Conservation (phyloP, 2,888 invertebrate genomes). For the Iselma pallidipennis region DNA sequence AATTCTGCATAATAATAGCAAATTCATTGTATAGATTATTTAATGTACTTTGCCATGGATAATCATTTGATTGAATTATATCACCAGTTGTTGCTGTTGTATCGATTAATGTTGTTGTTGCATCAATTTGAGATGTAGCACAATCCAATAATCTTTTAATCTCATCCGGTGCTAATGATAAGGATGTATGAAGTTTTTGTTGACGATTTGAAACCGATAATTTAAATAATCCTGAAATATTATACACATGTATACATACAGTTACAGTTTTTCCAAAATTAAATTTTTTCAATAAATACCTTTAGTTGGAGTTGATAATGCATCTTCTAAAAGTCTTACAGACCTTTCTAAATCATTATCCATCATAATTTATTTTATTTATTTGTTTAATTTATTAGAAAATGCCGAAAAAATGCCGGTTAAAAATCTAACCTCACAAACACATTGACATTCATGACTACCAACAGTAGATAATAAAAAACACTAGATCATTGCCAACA, state of each 20-base stretch:
- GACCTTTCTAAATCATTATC: conserved; percentile 52
- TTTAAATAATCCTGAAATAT: conserved; percentile 4
- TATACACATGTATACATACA: no score
- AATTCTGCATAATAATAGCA: conserved; percentile 50
- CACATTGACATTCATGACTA: no score
- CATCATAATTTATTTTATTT: conserved; percentile 35
- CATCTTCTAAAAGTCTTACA: conserved; percentile 50
- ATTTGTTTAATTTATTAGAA: background rate
- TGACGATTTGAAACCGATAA: background rate
- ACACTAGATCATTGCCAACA: no score
- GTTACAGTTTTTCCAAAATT: no score
- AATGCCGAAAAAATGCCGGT: background rate
- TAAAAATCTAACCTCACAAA: background rate
- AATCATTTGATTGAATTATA: conserved; percentile 41
- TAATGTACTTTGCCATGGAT: conserved; percentile 49
- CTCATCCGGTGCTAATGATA: conserved; percentile 27
- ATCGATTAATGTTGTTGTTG: conserved; percentile 6
- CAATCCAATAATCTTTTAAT: conserved; percentile 27
- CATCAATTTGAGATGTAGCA: background rate
- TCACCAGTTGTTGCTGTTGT: conserved; percentile 37
- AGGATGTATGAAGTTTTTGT: background rate
- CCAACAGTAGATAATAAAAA: no score
- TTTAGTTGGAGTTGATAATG: conserved; percentile 42
- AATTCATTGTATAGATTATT: conserved; percentile 52
- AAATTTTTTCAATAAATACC: conserved; percentile 34